Conservation (phyloP, 2,797 vertebrate genomes). For the Hybognathus amarus region DNA sequence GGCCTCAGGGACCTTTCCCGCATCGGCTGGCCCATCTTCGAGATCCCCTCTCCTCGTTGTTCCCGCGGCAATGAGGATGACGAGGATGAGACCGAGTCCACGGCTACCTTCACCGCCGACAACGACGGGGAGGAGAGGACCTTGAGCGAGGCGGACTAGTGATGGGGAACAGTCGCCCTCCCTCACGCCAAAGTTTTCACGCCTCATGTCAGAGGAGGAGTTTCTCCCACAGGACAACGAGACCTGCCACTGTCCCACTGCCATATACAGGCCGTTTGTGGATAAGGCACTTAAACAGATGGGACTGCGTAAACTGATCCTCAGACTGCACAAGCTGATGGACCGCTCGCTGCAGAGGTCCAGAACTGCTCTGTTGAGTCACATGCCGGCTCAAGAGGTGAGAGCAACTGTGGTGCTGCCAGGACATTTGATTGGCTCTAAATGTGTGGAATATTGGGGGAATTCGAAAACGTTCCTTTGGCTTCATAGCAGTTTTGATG, state of each 20-base stretch:
- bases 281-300: conserved; percentile 99
- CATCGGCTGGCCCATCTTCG: conserved; percentile 99
- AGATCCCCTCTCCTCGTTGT: conserved; percentile 93
- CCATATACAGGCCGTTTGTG: conserved; percentile 98
- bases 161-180: conserved; percentile 74
- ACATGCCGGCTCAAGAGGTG: conserved; percentile 87
- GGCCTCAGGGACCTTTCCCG: conserved; percentile 92
- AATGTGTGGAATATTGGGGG: not conserved
- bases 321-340: conserved; percentile 98
- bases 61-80: conserved; percentile 82
- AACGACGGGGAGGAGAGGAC: conserved; percentile 84
- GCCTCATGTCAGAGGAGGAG: conserved; percentile 87
- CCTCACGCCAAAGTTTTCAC: conserved; percentile 79
- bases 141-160: conserved; percentile 63
- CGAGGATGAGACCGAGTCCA: conserved; percentile 75
- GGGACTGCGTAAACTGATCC: conserved; percentile 96
- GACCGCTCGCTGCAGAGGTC: conserved; percentile 95
- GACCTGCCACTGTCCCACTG: conserved; percentile 86
- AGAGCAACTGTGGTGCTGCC: conserved; percentile 37
- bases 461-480: not conserved
- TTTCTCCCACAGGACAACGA: conserved; percentile 75
- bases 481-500: not conserved
- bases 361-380: conserved; percentile 87
- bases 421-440: not conserved
- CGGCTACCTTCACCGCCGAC: conserved; percentile 84